Conservation (phyloP, 2,797 vertebrate genomes). For the Acanthornis magna region DNA sequence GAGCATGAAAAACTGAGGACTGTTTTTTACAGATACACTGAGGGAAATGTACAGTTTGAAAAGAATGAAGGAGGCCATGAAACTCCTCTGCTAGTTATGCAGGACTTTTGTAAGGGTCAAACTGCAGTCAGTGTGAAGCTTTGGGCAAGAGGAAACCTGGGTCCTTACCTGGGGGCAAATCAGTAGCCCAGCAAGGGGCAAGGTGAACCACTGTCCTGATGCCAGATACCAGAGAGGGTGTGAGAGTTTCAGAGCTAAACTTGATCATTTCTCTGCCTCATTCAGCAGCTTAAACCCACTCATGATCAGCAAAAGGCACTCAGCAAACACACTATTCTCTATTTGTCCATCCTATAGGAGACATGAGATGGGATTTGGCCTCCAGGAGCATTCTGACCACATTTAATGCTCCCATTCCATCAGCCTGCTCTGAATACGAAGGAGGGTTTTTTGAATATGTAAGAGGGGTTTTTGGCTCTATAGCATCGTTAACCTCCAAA, state of each 20-base stretch:
- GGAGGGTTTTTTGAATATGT: not conserved
- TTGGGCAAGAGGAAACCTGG: not conserved
- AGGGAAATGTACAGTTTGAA: not conserved
- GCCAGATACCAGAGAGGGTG: not conserved
- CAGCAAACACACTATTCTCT: not conserved
- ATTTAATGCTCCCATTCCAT: not conserved
- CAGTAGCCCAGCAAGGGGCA: not conserved
- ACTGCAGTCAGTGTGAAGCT: not conserved
- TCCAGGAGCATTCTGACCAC: not conserved
- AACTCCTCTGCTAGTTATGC: not conserved
- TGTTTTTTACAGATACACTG: not conserved
- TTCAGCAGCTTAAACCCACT: not conserved
- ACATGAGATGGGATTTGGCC: not conserved
- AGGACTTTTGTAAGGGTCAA: not conserved
- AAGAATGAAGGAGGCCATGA: not conserved
- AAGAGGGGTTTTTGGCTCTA: not conserved
- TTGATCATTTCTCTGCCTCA: not conserved
- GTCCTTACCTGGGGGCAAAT: not conserved
- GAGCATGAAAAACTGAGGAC: not conserved
- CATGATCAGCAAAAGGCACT: not conserved
- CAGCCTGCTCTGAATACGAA: not conserved
- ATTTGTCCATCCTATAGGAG: not conserved
- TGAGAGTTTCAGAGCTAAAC: not conserved
- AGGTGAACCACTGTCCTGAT: not conserved
- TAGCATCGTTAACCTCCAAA: not conserved